Base-by-base conservation (phyloP, 2,888 invertebrate species). In the Thera britannica region DNA sequence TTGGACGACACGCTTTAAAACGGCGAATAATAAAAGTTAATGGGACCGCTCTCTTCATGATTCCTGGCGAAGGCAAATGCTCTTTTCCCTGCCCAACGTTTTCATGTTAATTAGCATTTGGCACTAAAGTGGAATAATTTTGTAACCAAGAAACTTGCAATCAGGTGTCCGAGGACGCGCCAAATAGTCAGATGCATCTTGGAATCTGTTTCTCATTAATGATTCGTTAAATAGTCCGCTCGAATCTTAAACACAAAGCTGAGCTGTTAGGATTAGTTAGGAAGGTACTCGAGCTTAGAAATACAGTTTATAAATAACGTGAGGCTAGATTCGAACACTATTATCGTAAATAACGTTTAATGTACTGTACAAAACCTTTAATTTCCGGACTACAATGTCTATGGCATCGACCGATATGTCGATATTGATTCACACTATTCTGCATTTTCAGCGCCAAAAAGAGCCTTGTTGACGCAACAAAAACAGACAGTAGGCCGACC, bases 11-110 rank as follows among this genome's bases (percentile, higher is more conserved):
- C 86, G 87, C 86, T 90, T 88, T 90, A 88, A 92, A 92, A 92
- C 87, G 89, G 85, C 83, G 85, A 86, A 90, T 92, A 92, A 92
- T 93, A 92, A 93, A 93, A 92, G 92, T 90, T 87, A 91, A 93
- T 90, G 90, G 89, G 76, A 87, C 87, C 88, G 83, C 86, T 85
- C 90, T 89, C 85, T 88, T 88, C 89, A 87, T 89, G 91, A 88
- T 86, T 88, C 89, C 90, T 92, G 92, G 92, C 92, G 88, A 80
- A 83, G 83, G 80, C 83, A 78, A 79, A 82, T 83, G 83, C 89
- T 91, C 89, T 88, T 90, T 92, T 90, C 80, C 86, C 87, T 83
- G 84, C 81, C 81, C 85, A 81, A 83, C 88, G 83, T 88, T 88
- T 84, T 82, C 82, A 84, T 89, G 89, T 89, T 92, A 92, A 92